Evolutionary conservation across 2,888 invertebrate genomes (phyloP).

Genomic region (Eretmocerus hayati): DNA sequence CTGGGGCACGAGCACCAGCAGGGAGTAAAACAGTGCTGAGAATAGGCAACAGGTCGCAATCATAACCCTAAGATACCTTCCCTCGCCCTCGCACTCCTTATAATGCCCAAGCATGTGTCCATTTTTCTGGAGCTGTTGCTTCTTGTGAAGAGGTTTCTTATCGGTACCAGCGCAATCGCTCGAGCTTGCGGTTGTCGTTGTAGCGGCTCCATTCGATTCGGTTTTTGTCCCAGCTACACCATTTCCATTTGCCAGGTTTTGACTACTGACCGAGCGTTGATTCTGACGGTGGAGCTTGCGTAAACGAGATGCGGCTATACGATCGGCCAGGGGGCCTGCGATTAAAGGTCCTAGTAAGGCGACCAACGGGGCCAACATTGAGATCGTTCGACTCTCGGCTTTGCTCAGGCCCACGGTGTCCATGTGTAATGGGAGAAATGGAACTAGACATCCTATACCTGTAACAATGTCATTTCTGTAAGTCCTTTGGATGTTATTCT

Average conservation of each 20-base stretch:
- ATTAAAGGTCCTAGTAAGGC: constrained; percentile 73
- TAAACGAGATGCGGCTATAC: constrained; percentile 46
- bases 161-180: too few species aligned
- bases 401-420: constrained; percentile 63
- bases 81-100: too few species aligned
- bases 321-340: constrained; percentile 73
- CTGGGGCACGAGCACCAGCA: constrained; percentile 61
- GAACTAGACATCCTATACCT: constrained; percentile 77
- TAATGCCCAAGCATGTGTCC: too few species aligned
- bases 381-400: constrained; percentile 69
- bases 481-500: too few species aligned
- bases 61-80: constrained; percentile 61
- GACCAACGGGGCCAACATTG: constrained; percentile 65
- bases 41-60: constrained; percentile 62
- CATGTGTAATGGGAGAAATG: constrained; percentile 77
- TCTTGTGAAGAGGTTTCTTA: too few species aligned
- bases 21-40: constrained; percentile 62
- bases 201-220: too few species aligned
- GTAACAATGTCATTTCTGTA: too few species aligned
- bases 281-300: background rate
- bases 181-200: constrained; percentile 47
- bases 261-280: background rate
- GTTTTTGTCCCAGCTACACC: constrained; percentile 2
- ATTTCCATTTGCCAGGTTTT: background rate
- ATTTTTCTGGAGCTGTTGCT: background rate